A percentile compares a stretch with the other conserved stretches of the same genome.
phyloP scores from a whole-genome alignment of 2,113 vertebrate species.

The Acanthisitta chloris region DNA sequence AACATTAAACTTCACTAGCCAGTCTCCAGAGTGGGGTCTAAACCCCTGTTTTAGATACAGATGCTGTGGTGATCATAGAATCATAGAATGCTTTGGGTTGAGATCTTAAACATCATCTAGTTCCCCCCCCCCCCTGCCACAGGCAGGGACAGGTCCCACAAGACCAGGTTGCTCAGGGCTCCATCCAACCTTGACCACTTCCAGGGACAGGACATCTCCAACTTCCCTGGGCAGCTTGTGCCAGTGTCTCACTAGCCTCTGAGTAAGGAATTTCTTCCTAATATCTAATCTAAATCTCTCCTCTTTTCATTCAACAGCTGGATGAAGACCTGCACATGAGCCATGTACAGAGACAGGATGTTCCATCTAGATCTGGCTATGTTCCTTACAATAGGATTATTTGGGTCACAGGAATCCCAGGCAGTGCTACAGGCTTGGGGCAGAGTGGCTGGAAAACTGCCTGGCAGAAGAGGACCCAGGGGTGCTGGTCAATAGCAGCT shows the following conservation, averaged over 20 bases:
- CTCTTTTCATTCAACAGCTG: neutral
- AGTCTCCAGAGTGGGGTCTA: rapidly evolving
- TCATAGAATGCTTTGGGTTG: neutral
- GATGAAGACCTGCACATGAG: neutral
- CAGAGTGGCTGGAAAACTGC: neutral
- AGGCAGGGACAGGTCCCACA: neutral
- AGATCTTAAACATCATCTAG: neutral
- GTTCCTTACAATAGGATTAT: neutral
- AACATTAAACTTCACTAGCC: neutral
- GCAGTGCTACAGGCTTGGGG: rapidly evolving
- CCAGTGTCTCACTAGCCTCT: neutral
- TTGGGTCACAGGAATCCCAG: neutral
- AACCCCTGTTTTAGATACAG: neutral
- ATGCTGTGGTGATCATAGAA: neutral
- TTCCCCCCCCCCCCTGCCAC: neutral
- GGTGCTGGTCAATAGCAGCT: rapidly evolving
- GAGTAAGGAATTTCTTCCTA: neutral
- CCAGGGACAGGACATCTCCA: neutral
- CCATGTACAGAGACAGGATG: rapidly evolving
- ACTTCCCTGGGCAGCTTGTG: neutral
- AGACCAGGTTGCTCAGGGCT: neutral
- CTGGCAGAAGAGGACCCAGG: rapidly evolving
- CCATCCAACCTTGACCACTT: neutral
- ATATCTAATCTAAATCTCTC: neutral
- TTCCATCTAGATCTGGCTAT: neutral